phyloP scores from a whole-genome alignment of 2,797 vertebrate genomes.

The Pogonophryne albipinna region DNA sequence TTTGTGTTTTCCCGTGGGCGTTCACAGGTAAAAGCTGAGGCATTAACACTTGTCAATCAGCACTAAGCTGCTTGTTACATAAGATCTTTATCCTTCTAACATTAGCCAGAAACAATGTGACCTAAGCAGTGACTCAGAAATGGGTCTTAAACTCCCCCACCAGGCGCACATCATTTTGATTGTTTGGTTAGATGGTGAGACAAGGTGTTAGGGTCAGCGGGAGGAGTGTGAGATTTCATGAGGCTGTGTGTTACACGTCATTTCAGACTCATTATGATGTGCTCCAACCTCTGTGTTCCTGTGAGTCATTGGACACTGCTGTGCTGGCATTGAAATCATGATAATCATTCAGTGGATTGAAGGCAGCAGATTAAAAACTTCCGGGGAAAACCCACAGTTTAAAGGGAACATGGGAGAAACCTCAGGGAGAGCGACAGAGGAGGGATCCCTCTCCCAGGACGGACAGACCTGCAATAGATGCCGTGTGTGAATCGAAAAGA shows the following conservation, averaged over 20 bases:
- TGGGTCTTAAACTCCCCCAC: background rate
- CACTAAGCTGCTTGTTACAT: constrained; percentile 11
- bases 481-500: no score
- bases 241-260: background rate
- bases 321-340: background rate
- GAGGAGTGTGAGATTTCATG: constrained; percentile 12
- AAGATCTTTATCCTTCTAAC: constrained; percentile 33
- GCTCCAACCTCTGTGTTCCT: background rate
- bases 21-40: constrained; percentile 40
- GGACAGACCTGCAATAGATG: no score
- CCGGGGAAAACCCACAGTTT: no score
- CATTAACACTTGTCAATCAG: constrained; percentile 36
- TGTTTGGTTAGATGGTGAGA: constrained; percentile 12
- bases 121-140: constrained; percentile 9
- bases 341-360: background rate
- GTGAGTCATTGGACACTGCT: background rate
- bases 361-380: background rate
- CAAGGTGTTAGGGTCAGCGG: constrained; percentile 10
- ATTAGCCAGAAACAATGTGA: constrained; percentile 31
- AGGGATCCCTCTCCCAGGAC: no score
- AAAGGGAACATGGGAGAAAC: no score
- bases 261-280: constrained; percentile 4
- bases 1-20: constrained; percentile 13
- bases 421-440: no score
- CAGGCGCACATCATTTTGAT: background rate